These are phyloP conservation scores for Tetrapedia diversipes DNA, from an alignment of 2,888 invertebrate genomes.

Conservation along the genomic window DNA sequence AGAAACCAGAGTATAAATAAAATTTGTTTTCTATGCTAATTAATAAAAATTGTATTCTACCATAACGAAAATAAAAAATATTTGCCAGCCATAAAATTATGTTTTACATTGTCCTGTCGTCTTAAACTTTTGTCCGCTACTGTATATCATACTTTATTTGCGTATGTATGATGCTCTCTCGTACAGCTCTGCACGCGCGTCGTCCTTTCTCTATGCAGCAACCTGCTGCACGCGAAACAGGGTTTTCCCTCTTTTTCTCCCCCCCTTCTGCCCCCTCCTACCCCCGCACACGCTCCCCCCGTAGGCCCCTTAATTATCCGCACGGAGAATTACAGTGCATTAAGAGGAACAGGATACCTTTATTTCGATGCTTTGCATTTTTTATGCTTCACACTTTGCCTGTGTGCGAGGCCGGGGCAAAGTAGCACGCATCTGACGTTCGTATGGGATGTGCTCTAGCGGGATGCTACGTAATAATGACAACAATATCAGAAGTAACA, in stretches of 20 bases:
- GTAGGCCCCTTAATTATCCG: constrained; percentile 40
- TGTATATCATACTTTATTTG: too few relatives aligned
- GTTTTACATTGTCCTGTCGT: too few relatives aligned
- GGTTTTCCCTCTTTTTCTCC: neutral
- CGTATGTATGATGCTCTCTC: neutral
- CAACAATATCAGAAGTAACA: too few relatives aligned
- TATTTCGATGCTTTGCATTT: constrained; percentile 30
- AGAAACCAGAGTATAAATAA: too few relatives aligned
- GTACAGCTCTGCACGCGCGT: neutral
- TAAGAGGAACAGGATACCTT: constrained; percentile 40
- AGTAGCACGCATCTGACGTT: constrained; percentile 14
- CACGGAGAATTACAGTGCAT: constrained; percentile 28
- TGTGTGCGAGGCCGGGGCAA: neutral
- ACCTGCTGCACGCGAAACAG: neutral
- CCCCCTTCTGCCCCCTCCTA: neutral
- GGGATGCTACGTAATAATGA: constrained; percentile 4
- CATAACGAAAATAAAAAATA: too few relatives aligned
- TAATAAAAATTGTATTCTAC: too few relatives aligned
- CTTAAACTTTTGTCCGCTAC: too few relatives aligned
- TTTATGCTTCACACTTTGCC: constrained; percentile 17
- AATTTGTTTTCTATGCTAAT: too few relatives aligned
- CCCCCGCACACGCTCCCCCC: neutral
- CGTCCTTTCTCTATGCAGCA: neutral
- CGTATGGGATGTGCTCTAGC: neutral
- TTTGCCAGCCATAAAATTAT: too few relatives aligned